These are phyloP conservation scores for Tipula helvola DNA, from an alignment of 2,888 invertebrate genomes.

Conservation along the genomic window DNA sequence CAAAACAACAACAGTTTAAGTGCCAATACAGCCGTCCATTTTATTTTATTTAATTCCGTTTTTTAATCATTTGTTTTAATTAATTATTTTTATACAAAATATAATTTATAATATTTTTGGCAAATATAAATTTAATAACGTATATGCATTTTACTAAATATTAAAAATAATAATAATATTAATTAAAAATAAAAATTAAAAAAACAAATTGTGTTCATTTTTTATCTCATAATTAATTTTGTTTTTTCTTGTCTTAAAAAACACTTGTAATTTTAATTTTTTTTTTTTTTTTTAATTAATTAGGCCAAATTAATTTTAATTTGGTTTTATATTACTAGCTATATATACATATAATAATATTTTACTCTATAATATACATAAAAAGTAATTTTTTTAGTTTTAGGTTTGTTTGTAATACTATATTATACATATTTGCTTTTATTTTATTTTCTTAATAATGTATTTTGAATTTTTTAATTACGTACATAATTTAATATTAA, in stretches of 20 bases:
- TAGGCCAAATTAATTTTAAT: neutral
- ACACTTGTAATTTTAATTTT: neutral
- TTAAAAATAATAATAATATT: neutral
- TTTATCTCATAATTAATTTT: neutral
- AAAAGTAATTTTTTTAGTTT: neutral
- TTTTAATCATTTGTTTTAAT: neutral
- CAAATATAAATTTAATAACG: neutral
- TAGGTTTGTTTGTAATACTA: neutral
- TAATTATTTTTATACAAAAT: neutral
- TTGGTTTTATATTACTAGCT: neutral
- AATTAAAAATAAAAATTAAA: neutral
- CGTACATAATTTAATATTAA: too few relatives aligned
- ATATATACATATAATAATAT: neutral
- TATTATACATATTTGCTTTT: neutral
- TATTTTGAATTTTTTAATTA: too few relatives aligned
- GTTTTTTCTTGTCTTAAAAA: neutral
- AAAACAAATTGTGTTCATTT: conserved; percentile 4
- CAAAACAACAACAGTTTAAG: neutral
- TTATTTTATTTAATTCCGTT: neutral
- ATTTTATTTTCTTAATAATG: too few relatives aligned
- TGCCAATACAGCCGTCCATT: conserved; percentile 4
- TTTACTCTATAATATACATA: neutral
- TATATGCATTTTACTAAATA: neutral
- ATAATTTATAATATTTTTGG: neutral
- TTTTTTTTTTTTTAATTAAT: neutral